Base-by-base conservation (phyloP, 2,797 vertebrate genomes). In the Takifugu ocellatus region DNA sequence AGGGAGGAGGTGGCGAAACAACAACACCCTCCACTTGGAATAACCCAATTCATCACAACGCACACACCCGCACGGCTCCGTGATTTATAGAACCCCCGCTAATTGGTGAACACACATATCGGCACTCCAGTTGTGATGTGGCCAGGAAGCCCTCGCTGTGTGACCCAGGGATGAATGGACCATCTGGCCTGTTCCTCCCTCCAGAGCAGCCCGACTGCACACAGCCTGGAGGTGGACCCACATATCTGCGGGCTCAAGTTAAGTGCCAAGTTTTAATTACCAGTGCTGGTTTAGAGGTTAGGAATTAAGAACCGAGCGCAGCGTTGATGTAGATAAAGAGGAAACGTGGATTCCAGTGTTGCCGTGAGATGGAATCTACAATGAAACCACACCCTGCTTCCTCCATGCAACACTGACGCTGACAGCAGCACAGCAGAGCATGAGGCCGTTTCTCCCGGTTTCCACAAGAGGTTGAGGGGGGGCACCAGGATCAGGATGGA, bases 161-260 rank as follows among this genome's bases (percentile, higher is more conserved):
- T 63, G 66, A 71, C 79, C 82, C 12, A 54, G 71, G 78, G 81
- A 87, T 70, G 78, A 76, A 71, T 43, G 68, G 67, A 82, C 84
- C 88, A 87, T 89, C 86, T 91, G 88, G 82, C 67, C 73, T 50
- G 67, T 69, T 72, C 63, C 62, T 79, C 69, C 79, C 74, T 77
- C 64, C 58, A 73, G 78, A 78, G 75, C 76, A 49, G 74, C 75
- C 70, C 54, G 75, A 79, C 75, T 73, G 78, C 75, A 61, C 72
- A 75, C 33, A 17, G 74, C 65, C 78, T 78, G 79, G 82, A 87
- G 80, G 69, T 52, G 77, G 72, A 74, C 75, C 70, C 55, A 63
- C 59, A 83, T 56, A 58, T 75, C 72, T 59, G 55, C 25, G 39
- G 64, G 75, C 70, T 80, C 74, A 52, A 81, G 56, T 70, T 43